Evolutionary conservation across 1,140 invertebrate genomes (phyloP), one percentile per base, ranked within the genome.

Genomic region (Neodiprion fabricii): DNA sequence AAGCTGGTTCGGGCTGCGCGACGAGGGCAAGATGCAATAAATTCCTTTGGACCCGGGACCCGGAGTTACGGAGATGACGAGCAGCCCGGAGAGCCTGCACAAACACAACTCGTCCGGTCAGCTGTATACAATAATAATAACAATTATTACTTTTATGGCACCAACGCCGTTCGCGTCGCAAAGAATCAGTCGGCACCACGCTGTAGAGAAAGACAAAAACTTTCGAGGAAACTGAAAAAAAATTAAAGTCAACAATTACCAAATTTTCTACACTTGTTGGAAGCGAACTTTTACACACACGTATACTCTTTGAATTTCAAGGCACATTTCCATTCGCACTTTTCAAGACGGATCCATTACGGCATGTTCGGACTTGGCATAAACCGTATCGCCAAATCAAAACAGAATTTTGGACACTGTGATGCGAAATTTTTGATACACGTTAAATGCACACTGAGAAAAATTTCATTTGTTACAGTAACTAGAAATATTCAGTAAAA

Each of bases 1-100:
- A 40, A 40, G 28, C 28, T 40, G 28, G 28, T 40, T 40, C 4
- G 53, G 53, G 53, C 11, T 8, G 53, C 61, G 9, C 76, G 76
- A 10, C 66, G 70, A 47, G 40, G 40, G 17, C 49, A 8, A 17
- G 71, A 48, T 72, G 72, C 74, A 74, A 78, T 78, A 78, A 78
- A 78, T 78, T 76, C 77, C 77, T 69, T 69, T 69, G 21, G 68
- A 69, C 21, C 68, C 61, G 61, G 7, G 14, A n/a, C 61, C 12
- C 12, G 61, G 61, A 65, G 61, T 5, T 14, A 1, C 61, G 17
- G 67, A 21, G 21, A 69, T 69, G 40, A 7, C 67, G 40, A 47
- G 17, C 67, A 69, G 67, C 10, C 67, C 40, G 9, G 11, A 17
- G 11, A 61, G 67, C 21, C 67, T 69, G 67, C 67, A 69, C 67